These are phyloP conservation scores for Scaptomyza hsui DNA, from an alignment of 1,140 invertebrate species.

Conservation along the genomic window DNA sequence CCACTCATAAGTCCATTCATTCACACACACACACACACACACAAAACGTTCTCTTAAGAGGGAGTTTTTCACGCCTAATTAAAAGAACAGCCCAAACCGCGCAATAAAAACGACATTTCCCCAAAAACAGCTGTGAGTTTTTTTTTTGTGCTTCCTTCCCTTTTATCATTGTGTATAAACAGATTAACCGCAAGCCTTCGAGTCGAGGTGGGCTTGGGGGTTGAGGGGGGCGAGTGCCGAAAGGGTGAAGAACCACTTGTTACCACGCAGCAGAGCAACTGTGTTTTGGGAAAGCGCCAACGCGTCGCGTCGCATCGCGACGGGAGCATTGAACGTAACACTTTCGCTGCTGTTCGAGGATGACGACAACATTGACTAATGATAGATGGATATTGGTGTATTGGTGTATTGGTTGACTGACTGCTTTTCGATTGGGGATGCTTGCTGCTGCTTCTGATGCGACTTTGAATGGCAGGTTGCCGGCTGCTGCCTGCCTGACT, in stretches of 20 bases:
- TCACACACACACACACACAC: slow-evolving; percentile 15
- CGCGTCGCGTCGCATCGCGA: no score
- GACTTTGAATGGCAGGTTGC: slow-evolving; percentile 75
- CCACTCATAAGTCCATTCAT: slow-evolving; percentile 28
- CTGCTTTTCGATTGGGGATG: slow-evolving; percentile 45
- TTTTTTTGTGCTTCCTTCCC: slow-evolving; percentile 3
- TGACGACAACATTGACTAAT: slow-evolving; percentile 70
- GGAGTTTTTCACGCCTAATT: slow-evolving; percentile 71
- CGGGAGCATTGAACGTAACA: slow-evolving; percentile 79
- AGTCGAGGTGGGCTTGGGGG: slow-evolving; percentile 13
- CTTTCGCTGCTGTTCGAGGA: slow-evolving; percentile 58
- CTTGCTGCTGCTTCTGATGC: slow-evolving; percentile 57
- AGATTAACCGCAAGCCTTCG: slow-evolving; percentile 52
- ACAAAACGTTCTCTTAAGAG: slow-evolving; percentile 1
- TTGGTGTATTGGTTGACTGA: slow-evolving; percentile 25
- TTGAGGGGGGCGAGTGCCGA: slow-evolving; percentile 11
- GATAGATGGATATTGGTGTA: slow-evolving; percentile 65
- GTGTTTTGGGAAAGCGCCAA: slow-evolving; percentile 75
- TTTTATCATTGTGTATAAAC: slow-evolving; percentile 30
- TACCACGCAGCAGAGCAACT: slow-evolving; percentile 40
- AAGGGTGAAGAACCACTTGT: slow-evolving; percentile 66
- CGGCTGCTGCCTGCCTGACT: slow-evolving; percentile 21
- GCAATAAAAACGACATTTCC: slow-evolving; percentile 31
- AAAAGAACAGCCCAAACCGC: slow-evolving; percentile 42
- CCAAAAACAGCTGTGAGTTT: slow-evolving; percentile 33